Conservation (phyloP, 2,797 vertebrate genomes). For the Sciurus carolinensis region DNA sequence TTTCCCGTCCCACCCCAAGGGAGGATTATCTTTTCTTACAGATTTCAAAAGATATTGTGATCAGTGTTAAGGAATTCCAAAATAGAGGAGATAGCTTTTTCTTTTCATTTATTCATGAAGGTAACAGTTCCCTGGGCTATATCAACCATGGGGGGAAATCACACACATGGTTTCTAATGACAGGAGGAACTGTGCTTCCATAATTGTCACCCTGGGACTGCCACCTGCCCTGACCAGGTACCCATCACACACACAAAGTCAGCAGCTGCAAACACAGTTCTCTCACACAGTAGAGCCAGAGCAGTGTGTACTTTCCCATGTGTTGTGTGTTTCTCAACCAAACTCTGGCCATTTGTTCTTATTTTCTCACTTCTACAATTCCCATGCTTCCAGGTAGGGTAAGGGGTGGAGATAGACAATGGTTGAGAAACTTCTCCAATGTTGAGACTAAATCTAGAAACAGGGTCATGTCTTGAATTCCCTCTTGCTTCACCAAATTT, state of each 20-base stretch:
- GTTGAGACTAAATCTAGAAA: not conserved
- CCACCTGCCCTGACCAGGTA: rapidly evolving
- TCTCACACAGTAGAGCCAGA: not conserved
- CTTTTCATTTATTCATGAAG: slow-evolving; percentile 13
- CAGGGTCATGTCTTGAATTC: not conserved
- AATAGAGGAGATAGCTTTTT: not conserved
- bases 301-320: no score
- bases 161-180: not conserved
- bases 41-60: slow-evolving; percentile 16
- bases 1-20: slow-evolving; percentile 40
- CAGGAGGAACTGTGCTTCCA: not conserved
- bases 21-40: slow-evolving; percentile 4
- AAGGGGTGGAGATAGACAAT: rapidly evolving
- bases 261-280: not conserved
- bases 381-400: not conserved
- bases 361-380: not conserved
- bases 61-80: not conserved
- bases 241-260: not conserved
- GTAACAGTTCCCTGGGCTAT: not conserved
- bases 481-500: not conserved
- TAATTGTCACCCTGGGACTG: not conserved
- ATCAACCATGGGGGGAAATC: not conserved
- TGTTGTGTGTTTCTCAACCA: not conserved
- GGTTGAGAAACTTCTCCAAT: not conserved
- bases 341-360: not conserved